A percentile compares a stretch with the other conserved stretches of the same genome.
phyloP scores from a whole-genome alignment of 1,140 invertebrate genomes.

The Drosophila setifemur region DNA sequence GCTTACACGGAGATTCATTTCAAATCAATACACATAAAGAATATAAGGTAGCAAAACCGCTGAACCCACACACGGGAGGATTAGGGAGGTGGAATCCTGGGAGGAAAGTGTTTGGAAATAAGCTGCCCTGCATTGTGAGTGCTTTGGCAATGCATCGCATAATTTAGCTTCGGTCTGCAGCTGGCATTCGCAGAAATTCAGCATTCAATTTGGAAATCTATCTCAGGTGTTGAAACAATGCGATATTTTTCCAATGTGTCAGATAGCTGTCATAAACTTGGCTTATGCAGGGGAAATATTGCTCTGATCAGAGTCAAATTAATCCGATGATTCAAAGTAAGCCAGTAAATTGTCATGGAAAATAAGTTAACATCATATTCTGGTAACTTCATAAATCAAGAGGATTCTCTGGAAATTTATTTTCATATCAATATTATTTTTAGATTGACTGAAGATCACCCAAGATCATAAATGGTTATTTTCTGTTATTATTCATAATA shows the following conservation, averaged over 20 bases:
- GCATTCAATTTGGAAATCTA: slow-evolving; percentile 32
- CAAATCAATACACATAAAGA: slow-evolving; percentile 78
- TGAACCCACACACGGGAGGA: slow-evolving; percentile 30
- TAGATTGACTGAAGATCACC: no score
- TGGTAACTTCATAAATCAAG: no score
- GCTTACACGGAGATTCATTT: slow-evolving; percentile 76
- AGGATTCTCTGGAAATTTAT: no score
- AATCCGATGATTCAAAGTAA: slow-evolving; percentile 27
- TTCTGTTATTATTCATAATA: no score
- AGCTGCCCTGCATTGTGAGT: slow-evolving; percentile 1
- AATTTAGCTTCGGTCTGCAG: slow-evolving; percentile 47
- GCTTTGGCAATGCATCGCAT: slow-evolving; percentile 30
- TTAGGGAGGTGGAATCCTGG: neutral
- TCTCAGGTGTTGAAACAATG: slow-evolving; percentile 51
- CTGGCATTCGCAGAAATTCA: slow-evolving; percentile 10
- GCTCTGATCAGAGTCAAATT: neutral
- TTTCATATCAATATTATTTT: no score
- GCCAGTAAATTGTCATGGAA: neutral
- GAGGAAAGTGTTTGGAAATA: neutral
- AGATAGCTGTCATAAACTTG: slow-evolving; percentile 37
- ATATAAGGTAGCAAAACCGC: slow-evolving; percentile 59
- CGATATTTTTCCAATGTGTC: slow-evolving; percentile 23
- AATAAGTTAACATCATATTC: no score
- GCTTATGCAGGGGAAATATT: slow-evolving; percentile 19
- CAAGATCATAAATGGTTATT: no score